Evolutionary conservation across 2,888 invertebrate species (phyloP), one percentile per base, ranked within the genome.

Genomic region (Agonopterix alstromeriana): DNA sequence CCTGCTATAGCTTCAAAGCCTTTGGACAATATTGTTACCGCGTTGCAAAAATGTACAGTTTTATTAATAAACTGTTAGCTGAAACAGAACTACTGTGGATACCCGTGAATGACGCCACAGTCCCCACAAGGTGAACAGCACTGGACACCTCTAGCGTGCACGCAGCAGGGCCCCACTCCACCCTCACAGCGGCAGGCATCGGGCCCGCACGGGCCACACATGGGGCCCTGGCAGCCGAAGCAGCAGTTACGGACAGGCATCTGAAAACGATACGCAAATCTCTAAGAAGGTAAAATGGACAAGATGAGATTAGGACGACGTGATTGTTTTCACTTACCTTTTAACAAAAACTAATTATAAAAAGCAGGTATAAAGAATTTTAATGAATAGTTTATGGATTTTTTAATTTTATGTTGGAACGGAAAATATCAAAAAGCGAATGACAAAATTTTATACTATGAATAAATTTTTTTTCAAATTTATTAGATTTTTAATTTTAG

Each of bases 61-160:
- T 14, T 14, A 14, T 14, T 14, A 2, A 4, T 2, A 17, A 17
- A 2, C 1, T 3, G 1, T 17, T 3, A 17, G 17, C 27, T 3
- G 27, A 7, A 27, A 27, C 27, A 27, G 27, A 27, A 27, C 27
- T 27, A 27, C 27, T 27, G 27, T 27, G 27, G 3, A 5, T 27
- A 65, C 67, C 69, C 65, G 41, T 69, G 67, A 41, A 64, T 56
- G 35, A 57, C 56, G 3, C 69, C 67, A 3, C 53, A 38, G 35
- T 66, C 59, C 10, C 61, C 63, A 45, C 63, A 63, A 3, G 63
- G 61, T 2, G 58, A 53, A 36, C 47, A 11, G 50, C 69, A 68
- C 42, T 38, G 42, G 8, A 68, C 63, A 1, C 60, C 65, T 0
- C 78, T 10, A n/a, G 45, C 12, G 27, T 40, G 46, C 27, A 46